phyloP scores from a whole-genome alignment of 2,888 invertebrate species.

The Scelioninae gen. 2 region DNA sequence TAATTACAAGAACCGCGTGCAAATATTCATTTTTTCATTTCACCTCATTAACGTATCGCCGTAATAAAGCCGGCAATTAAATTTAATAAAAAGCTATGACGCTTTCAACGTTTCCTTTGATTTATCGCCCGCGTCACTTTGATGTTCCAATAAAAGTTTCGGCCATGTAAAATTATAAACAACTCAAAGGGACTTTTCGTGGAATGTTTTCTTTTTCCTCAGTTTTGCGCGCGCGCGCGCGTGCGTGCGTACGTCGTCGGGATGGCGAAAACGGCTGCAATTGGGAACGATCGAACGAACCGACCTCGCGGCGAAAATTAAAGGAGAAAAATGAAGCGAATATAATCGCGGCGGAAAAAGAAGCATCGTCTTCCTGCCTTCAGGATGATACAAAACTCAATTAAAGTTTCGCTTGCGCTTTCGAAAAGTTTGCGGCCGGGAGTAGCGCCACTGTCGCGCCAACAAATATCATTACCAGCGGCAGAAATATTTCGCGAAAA shows the following conservation, averaged over 20 bases:
- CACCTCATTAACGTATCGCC: no score
- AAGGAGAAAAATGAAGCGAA: conserved; percentile 30
- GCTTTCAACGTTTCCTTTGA: conserved; percentile 3
- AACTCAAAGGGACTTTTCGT: conserved; percentile 13
- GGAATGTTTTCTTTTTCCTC: background rate
- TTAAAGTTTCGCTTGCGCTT: conserved; percentile 52
- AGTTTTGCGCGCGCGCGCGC: no score
- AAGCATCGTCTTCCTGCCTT: conserved; percentile 20
- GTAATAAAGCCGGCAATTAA: background rate
- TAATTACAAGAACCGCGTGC: no score
- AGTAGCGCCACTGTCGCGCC: conserved; percentile 9
- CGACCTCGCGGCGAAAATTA: conserved; percentile 9
- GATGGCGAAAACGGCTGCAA: conserved; percentile 13
- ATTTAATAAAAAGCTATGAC: background rate
- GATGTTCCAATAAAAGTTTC: background rate
- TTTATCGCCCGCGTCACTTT: conserved; percentile 12
- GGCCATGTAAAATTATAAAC: conserved; percentile 17
- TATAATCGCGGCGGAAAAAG: conserved; percentile 34
- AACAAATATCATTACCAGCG: conserved; percentile 25
- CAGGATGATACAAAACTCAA: conserved; percentile 56
- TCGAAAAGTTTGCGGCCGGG: conserved; percentile 32
- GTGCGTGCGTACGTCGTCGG: background rate
- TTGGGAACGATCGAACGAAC: conserved; percentile 27
- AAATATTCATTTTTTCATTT: no score
- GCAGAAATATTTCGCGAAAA: conserved; percentile 30